Percentiles rank a stretch among this genome's conserved stretches.
These are phyloP conservation scores for Apus apus DNA, from an alignment of 2,113 vertebrate genomes.

Conservation along the genomic window DNA sequence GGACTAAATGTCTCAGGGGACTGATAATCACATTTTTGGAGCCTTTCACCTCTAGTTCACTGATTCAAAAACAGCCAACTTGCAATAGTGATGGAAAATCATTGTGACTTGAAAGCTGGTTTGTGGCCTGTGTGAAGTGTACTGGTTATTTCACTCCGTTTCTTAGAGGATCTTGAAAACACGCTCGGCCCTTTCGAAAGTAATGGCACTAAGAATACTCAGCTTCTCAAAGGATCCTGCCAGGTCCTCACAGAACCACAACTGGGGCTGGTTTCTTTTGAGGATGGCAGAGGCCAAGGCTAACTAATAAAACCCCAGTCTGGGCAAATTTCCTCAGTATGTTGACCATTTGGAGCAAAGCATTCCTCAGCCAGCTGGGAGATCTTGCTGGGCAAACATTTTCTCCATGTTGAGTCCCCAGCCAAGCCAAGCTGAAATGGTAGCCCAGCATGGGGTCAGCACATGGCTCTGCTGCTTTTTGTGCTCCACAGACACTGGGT, in stretches of 20 bases:
- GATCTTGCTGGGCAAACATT: background rate
- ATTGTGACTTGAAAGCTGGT: slow-evolving; percentile 18
- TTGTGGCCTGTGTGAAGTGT: slow-evolving; percentile 21
- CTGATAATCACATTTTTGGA: slow-evolving; percentile 32
- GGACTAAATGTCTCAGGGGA: background rate
- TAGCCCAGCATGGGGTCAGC: background rate
- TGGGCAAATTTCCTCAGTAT: background rate
- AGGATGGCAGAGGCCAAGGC: background rate
- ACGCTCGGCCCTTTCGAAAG: background rate
- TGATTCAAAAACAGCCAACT: slow-evolving; percentile 27
- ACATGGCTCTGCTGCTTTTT: background rate
- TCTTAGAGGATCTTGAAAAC: background rate
- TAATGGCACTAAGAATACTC: background rate
- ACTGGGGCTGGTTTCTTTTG: background rate
- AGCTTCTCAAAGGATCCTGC: background rate
- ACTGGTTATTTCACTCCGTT: background rate
- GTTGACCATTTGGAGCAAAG: background rate
- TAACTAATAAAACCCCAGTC: background rate
- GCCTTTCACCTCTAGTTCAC: slow-evolving; percentile 50
- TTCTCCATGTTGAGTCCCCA: background rate
- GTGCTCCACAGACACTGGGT: background rate
- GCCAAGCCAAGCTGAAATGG: background rate
- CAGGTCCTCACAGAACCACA: rapidly evolving
- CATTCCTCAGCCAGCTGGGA: background rate
- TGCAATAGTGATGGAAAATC: slow-evolving; percentile 41